Percentiles rank a stretch among this genome's conserved stretches.
Conservation (phyloP, 2,113 vertebrate species). For the Aythya baeri region DNA sequence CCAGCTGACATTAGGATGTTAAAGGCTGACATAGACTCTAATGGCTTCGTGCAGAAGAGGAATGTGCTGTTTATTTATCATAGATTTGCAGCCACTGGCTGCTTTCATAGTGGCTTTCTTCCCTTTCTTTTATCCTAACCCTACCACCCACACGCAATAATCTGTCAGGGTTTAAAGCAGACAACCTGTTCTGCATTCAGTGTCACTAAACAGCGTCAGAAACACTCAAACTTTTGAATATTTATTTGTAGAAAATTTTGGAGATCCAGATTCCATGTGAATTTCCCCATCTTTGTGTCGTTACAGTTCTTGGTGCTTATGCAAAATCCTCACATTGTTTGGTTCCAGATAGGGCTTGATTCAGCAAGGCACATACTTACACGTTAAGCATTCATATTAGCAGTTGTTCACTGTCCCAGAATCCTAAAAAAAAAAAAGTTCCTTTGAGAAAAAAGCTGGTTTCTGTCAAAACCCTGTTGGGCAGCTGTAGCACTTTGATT, state of each 20-base stretch:
- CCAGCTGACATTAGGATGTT: conserved; percentile 36
- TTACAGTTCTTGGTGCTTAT: not conserved
- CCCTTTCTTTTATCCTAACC: conserved; percentile 50
- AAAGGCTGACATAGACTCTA: conserved; percentile 30
- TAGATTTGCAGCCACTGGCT: conserved; percentile 40
- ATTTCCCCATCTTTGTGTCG: not conserved
- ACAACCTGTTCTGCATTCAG: conserved; percentile 49
- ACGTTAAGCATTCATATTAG: conserved; percentile 35
- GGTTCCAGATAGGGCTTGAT: conserved; percentile 7
- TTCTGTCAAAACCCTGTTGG: conserved; percentile 66
- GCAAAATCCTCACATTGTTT: conserved; percentile 28
- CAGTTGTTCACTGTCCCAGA: conserved; percentile 43
- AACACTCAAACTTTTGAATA: not conserved
- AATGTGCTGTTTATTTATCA: conserved; percentile 65
- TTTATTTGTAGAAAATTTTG: conserved; percentile 12
- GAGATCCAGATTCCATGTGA: not conserved
- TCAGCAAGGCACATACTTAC: conserved; percentile 18
- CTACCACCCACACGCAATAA: conserved; percentile 48
- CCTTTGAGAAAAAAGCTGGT: conserved; percentile 55
- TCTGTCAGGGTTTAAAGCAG: conserved; percentile 32
- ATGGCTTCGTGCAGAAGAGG: conserved; percentile 28
- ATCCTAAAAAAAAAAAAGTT: conserved; percentile 27
- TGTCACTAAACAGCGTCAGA: not conserved
- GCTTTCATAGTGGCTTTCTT: conserved; percentile 50
- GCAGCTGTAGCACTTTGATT: conserved; percentile 62